Base-by-base conservation (phyloP, 2,113 vertebrate genomes). In the Phycodurus eques region DNA sequence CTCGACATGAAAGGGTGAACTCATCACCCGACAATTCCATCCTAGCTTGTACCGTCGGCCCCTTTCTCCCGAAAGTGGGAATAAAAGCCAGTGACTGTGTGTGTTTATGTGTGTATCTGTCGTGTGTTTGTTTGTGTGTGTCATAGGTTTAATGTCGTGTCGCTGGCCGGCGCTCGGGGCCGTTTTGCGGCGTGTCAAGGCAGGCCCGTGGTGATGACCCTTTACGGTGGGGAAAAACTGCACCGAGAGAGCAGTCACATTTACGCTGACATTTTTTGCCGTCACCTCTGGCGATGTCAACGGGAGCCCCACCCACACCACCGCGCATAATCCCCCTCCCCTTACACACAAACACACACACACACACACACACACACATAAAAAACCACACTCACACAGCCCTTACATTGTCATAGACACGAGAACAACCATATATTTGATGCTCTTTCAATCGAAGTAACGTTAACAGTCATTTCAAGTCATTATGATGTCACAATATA, bases 231-330 rank as follows among this genome's bases (percentile, higher is more conserved):
- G 39, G 83, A 88, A 83, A 89, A 86, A 92, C 85, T 87, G 89
- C 90, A 89, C 85, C 80, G 83, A 89, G 87, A 86, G 83, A 90
- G 90, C 89, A 88, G 86, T 91, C 90, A 93, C 92, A 92, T 92
- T 93, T 91, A 90, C 91, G 90, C 80, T 92, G 91, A 93, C 92
- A 92, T 93, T 93, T 93, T 61, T 93, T 92, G 86, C 90, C 87
- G 87, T 92, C 92, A 92, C 91, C 92, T 92, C 88, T 92, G 91
- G 92, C 91, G 90, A 92, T 92, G 90, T 91, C 88, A 90, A 87
- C 87, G 79, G 89, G 80, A 59, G 22, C 22, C 56, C 54, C 20
- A 11, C 54, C n/a, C n/a, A 85, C 75, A 39, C 65, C 49, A 4
- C 9, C 46, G 47, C 86, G n/a, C n/a, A n/a, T n/a, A n/a, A n/a